Percentiles rank a stretch among this genome's conserved stretches.
Conservation (phyloP, 2,888 invertebrate species). For the Drosophila yooni region DNA sequence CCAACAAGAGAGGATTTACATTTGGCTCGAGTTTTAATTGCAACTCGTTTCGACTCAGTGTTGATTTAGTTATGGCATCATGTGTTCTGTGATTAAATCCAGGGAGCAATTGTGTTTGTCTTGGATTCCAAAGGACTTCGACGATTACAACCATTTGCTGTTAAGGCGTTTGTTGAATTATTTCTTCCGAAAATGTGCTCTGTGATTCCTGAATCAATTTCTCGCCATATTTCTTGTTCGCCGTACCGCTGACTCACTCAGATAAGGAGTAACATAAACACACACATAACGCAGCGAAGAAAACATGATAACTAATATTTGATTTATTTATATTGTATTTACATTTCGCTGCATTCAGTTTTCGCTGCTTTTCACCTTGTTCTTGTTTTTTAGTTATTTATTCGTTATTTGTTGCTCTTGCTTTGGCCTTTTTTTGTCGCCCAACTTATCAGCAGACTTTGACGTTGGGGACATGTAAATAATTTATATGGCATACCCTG, state of each 20-base stretch:
- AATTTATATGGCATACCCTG: constrained; percentile 76
- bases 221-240: constrained; percentile 19
- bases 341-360: constrained; percentile 54
- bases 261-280: constrained; percentile 27
- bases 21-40: constrained; percentile 45
- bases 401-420: constrained; percentile 26
- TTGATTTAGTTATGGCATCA: constrained; percentile 4
- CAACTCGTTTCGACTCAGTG: constrained; percentile 13
- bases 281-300: constrained; percentile 25
- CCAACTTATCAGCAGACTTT: constrained; percentile 70
- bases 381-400: constrained; percentile 35
- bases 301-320: constrained; percentile 64
- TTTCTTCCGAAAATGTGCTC: background rate
- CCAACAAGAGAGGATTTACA: constrained; percentile 31
- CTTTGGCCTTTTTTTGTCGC: constrained; percentile 28
- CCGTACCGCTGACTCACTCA: constrained; percentile 19
- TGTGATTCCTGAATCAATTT: constrained; percentile 14
- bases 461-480: constrained; percentile 78
- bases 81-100: constrained; percentile 1
- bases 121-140: background rate
- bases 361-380: constrained; percentile 35
- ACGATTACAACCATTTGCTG: background rate
- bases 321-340: constrained; percentile 72
- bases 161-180: background rate
- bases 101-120: background rate